Base-by-base conservation (phyloP, 1,140 invertebrate genomes). In the Hycleus phaleratus region DNA sequence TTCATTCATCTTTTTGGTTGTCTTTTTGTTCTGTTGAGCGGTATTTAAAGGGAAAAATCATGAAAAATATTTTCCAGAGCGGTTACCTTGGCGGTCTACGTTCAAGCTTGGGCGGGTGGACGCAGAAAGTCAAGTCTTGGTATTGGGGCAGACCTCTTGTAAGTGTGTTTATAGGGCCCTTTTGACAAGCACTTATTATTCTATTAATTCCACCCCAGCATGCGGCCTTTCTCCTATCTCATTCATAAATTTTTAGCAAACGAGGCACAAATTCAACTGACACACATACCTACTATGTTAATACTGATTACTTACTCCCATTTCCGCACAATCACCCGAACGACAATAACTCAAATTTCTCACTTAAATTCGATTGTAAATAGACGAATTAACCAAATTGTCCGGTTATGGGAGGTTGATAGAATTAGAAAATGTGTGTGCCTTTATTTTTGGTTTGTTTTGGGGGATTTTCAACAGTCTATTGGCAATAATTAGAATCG, bases 111-210 rank as follows among this genome's bases (percentile, higher is more conserved):
- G 89, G 88, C 83, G 88, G 88, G 81, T 87, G 88, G 82, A 92
- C 89, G 79, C 88, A 91, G 84, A 89, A 88, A 85, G 88, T 91
- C 79, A 92, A 91, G 83, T 91, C 88, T 81, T 92, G 89, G 89
- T 92, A 92, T 86, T 91, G 88, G 88, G 89, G 88, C 84, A 87
- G 87, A 84, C 88, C 88, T 85, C 86, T 91, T 82, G 89, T 91
- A 91, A 91, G 89, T 91, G 53, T 32, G 32, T 32, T 32, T 32
- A 32, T 64, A 64, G 67, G 67, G 58, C 60, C 64, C 60, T 65
- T 18, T 61, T 32, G 32, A 45, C 49, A 40, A 60, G 58, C 59
- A 62, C 60, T 18, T 32, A 32, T 32, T 32, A 32, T 32, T 5
- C 7, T 32, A 18, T 32, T 32, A 32, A 32, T 32, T 32, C 32